Conservation (phyloP, 2,113 vertebrate species). For the Rissa tridactyla region DNA sequence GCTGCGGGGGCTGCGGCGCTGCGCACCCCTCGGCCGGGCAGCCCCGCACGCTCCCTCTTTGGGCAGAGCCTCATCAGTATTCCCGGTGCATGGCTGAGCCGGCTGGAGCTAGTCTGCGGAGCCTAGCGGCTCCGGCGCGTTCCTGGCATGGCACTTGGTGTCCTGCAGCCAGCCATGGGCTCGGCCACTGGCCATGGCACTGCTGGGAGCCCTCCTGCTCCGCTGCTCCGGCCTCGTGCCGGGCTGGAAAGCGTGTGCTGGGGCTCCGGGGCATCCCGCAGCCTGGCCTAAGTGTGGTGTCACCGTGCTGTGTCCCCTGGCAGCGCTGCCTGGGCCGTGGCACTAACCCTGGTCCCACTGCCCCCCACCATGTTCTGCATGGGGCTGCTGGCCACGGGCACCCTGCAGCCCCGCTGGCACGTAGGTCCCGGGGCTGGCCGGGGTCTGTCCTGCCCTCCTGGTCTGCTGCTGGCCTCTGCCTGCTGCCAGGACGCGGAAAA, state of each 20-base stretch:
- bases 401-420: background rate
- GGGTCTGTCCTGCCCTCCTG: background rate
- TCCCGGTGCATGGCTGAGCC: background rate
- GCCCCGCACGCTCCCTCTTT: fast-evolving
- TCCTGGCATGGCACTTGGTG: background rate
- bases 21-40: background rate
- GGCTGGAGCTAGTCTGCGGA: background rate
- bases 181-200: fast-evolving
- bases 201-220: background rate
- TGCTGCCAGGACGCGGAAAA: background rate
- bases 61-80: constrained; percentile 32
- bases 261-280: background rate
- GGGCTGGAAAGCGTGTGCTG: fast-evolving
- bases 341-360: background rate
- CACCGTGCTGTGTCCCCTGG: background rate
- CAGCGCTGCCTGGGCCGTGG: background rate
- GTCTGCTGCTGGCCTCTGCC: background rate
- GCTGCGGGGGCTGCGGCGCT: background rate
- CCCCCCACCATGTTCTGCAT: fast-evolving
- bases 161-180: background rate
- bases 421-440: fast-evolving
- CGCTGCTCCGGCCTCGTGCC: fast-evolving
- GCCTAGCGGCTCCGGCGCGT: background rate
- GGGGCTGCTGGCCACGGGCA: fast-evolving
- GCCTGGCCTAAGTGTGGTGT: fast-evolving